A percentile compares a stretch with the other conserved stretches of the same genome.
Evolutionary conservation across 2,888 invertebrate species (phyloP).

Genomic region (Neoitamus cyanurus): DNA sequence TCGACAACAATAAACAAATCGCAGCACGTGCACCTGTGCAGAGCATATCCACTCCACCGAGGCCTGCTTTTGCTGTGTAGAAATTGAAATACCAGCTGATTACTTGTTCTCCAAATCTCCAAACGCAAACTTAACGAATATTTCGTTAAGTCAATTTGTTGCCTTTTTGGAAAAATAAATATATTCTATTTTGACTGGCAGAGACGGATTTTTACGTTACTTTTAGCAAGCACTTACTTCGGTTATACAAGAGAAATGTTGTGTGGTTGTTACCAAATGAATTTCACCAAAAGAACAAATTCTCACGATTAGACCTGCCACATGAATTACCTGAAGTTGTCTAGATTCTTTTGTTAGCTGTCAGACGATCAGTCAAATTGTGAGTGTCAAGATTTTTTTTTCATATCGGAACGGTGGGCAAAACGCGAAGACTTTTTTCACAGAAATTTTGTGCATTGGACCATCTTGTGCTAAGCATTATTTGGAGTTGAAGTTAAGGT

Average conservation of each 20-base stretch:
- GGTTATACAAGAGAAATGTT: too few relatives aligned
- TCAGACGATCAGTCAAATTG: neutral
- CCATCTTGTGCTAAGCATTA: neutral
- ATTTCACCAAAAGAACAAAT: neutral
- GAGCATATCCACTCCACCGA: neutral
- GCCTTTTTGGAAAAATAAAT: neutral
- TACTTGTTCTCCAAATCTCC: neutral
- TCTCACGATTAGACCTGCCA: neutral
- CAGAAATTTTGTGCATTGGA: neutral
- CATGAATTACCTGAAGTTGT: neutral
- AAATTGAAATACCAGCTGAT: neutral
- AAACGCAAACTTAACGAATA: neutral
- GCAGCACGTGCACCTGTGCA: neutral
- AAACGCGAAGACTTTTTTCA: neutral
- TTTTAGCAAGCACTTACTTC: too few relatives aligned
- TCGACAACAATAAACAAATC: neutral
- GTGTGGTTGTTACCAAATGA: too few relatives aligned
- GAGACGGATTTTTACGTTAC: neutral
- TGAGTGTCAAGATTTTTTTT: constrained; percentile 11
- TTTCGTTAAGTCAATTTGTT: neutral
- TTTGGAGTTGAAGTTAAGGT: neutral
- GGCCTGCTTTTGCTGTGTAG: neutral
- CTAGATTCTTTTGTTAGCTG: neutral
- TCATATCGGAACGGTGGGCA: neutral
- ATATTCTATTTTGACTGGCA: neutral